phyloP scores from a whole-genome alignment of 1,140 invertebrate genomes.

The Brachionus rotundiformis region DNA sequence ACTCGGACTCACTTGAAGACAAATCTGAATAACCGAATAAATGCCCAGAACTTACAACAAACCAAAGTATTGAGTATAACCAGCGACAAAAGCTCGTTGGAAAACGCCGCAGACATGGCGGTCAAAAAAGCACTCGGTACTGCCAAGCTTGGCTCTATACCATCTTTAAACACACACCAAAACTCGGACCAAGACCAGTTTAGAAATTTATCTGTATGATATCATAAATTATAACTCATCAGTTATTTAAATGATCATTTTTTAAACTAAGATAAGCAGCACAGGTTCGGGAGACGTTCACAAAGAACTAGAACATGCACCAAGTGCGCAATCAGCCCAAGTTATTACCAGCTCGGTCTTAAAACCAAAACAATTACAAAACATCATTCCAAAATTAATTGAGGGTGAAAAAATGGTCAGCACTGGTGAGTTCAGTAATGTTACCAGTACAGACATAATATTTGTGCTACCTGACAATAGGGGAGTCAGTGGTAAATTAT shows the following conservation, averaged over 20 bases:
- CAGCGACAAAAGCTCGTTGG: background rate
- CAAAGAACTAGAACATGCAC: background rate
- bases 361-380: background rate
- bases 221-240: background rate
- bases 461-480: constrained; percentile 33
- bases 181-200: background rate
- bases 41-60: background rate
- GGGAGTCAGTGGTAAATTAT: constrained; percentile 21
- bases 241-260: background rate
- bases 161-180: constrained; percentile 2
- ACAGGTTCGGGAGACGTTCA: constrained; percentile 1
- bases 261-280: constrained; percentile 15
- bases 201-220: constrained; percentile 42
- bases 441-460: background rate
- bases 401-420: background rate
- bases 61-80: background rate
- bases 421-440: background rate
- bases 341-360: background rate
- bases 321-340: background rate
- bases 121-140: background rate
- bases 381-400: background rate
- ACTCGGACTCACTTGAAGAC: constrained; percentile 7
- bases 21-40: constrained; percentile 33
- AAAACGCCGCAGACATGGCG: background rate
- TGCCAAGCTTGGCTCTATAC: constrained; percentile 29